Base-by-base conservation (phyloP, 30 jellyfish, hydroid and myxozoan species). In the Pelagia noctiluca region DNA sequence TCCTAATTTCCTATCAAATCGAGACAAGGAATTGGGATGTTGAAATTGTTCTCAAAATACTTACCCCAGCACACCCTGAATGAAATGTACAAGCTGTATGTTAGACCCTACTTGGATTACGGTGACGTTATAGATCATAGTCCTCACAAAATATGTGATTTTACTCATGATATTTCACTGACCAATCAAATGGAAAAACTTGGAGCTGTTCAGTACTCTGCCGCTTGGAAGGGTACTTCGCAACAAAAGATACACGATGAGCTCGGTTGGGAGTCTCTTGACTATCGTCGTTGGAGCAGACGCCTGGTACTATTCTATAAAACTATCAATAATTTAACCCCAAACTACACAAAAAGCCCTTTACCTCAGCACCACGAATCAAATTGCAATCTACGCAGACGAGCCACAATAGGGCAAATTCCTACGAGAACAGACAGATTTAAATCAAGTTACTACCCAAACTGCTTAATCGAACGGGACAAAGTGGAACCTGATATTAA, bases 211-310 rank as follows among this genome's bases (percentile, higher is more conserved):
- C 89, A 54, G 53, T 62, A 54, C 26, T 30, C 81, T 21, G 72
- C 64, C 12, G 82, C 82, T 38, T 79, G 82, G 83, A 79, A 79
- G 63, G 83, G 90, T 24, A 37, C 83, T 1, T 63, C 90, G 19
- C 83, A 74, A 33, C 81, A 79, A 22, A 79, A 63, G 60, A 16
- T 63, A 47, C 63, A 79, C 28, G 73, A 79, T 26, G 90, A 79
- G 47, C 81, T 79, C 19, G 90, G 83, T 1, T 79, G 83, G 83
- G 90, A 79, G 28, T 79, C 90, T 5, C 28, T 79, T 34, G 63
- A 63, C 67, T 60, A 61, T 2, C 74, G 90, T 61, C 81, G 90
- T 1, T 79, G 73, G 90, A 61, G 90, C 68, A 79, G 90, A 79
- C 90, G 82, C 83, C 54, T 33, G 47, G 54, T 79, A 23, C 53